A percentile compares a stretch with the other conserved stretches of the same genome.
Conservation (phyloP, 2,888 invertebrate genomes). For the Dasysyrphus tricinctus region DNA sequence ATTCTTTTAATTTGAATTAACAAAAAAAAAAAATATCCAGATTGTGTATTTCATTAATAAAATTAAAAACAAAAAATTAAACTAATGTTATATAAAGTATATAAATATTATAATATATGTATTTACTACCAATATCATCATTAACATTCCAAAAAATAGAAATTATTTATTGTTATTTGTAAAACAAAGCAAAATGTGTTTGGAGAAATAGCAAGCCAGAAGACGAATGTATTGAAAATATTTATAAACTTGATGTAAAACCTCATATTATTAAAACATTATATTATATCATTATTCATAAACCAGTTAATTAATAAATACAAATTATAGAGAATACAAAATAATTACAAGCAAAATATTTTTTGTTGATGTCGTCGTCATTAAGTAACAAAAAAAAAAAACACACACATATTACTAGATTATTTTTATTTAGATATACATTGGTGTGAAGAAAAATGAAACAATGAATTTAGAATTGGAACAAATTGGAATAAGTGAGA, state of each 20-base stretch:
- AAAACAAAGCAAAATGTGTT: constrained; percentile 18
- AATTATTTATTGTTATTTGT: constrained; percentile 48
- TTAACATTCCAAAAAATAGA: constrained; percentile 51
- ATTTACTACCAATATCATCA: constrained; percentile 60
- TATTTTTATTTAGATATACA: neutral
- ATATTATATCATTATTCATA: constrained; percentile 74
- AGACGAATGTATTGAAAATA: constrained; percentile 44
- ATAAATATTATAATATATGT: constrained; percentile 38
- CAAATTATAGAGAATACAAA: constrained; percentile 53
- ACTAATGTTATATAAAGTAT: constrained; percentile 44
- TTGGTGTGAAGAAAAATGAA: neutral
- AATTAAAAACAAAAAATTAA: constrained; percentile 8
- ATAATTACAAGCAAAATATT: constrained; percentile 35
- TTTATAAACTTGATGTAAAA: constrained; percentile 72
- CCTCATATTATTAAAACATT: constrained; percentile 71
- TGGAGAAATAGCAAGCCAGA: constrained; percentile 52
- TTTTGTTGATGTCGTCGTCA: constrained; percentile 60
- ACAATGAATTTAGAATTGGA: constrained; percentile 41
- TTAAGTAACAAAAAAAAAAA: constrained; percentile 24
- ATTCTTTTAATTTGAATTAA: constrained; percentile 14
- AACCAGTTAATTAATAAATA: constrained; percentile 52
- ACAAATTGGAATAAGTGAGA: neutral
- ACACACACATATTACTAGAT: neutral
- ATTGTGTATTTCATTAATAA: constrained; percentile 61
- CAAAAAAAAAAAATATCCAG: constrained; percentile 33